A percentile compares a stretch with the other conserved stretches of the same genome.
Evolutionary conservation across 2,797 vertebrate genomes (phyloP).

Genomic region (Parauchenoglanis ngamensis): DNA sequence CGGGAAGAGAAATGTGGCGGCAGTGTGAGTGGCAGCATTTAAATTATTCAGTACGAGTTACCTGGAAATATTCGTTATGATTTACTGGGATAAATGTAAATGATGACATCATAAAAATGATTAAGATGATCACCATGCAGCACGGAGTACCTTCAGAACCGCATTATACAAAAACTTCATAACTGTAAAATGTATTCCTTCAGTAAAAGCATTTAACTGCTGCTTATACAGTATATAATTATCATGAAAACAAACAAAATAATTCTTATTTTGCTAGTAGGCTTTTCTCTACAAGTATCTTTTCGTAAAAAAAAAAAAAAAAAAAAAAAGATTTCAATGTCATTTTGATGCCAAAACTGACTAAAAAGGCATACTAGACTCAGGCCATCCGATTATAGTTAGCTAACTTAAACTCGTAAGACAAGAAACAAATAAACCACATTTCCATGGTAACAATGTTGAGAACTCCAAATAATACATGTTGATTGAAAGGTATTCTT

Average conservation of each 20-base stretch:
- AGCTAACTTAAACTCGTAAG: neutral
- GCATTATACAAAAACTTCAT: neutral
- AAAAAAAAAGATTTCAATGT: neutral
- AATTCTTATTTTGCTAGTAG: neutral
- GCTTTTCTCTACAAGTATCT: neutral
- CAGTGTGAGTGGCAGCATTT: neutral
- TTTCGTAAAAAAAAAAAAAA: neutral
- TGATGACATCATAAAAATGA: neutral
- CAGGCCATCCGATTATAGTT: neutral
- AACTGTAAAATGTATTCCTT: neutral
- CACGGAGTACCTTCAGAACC: neutral
- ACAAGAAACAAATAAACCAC: neutral
- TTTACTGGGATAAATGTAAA: neutral
- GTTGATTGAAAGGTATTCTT: neutral
- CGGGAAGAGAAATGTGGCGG: slow-evolving; percentile 10
- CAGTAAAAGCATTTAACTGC: neutral
- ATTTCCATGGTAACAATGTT: neutral
- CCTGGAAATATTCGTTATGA: neutral
- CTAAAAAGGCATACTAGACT: neutral
- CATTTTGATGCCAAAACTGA: neutral
- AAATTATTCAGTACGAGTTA: neutral
- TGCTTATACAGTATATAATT: neutral
- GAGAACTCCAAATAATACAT: neutral
- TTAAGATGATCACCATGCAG: neutral
- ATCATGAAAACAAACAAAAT: neutral